Evolutionary conservation across 2,113 vertebrate species (phyloP), one percentile per base, ranked within the genome.

Genomic region (Tricholaema leucomelas): DNA sequence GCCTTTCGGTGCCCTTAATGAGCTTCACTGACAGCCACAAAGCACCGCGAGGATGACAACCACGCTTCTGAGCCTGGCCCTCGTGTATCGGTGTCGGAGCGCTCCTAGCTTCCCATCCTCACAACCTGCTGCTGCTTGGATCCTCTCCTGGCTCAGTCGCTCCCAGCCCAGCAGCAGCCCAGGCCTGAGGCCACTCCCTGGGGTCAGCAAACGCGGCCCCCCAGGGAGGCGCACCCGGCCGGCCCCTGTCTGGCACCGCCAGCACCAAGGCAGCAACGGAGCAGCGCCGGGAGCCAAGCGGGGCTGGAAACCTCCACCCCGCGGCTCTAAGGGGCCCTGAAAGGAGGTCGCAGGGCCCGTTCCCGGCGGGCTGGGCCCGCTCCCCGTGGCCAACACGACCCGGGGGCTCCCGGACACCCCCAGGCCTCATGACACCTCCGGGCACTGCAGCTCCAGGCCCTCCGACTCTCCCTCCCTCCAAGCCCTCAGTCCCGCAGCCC

Each of bases 41-140:
- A 55, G 59, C 21, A 16, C 1, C 23, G 1, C 0, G 4, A n/a
- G 12, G 79, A 16, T 2, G 10, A 11, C 61, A 12, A 3, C 8
- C 33, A 0, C 5, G 46, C 0, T 6, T 38, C 56, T 4, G 25
- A 15, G 23, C 10, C 1, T 1, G 15, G 2, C 5, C 31, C 3
- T 2, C 0, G 8, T 0, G 5, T 3, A 6, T 8, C 71, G 52
- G 24, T 15, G 13, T 31, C 4, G 4, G 38, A 15, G 21, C 65
- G 8, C 16, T 35, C 36, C 54, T 40, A 5, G 42, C n/a, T 19
- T 10, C 0, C 38, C 42, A 18, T 15, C 80, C 50, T 10, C 16
- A 0, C 38, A 1, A 13, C 46, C 44, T 20, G 13, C 1, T 0
- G 6, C 60, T 25, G 36, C 2, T 38, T 9, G 4, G 0, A 14